Conservation (phyloP, 1,140 invertebrate genomes). For the Drosophila orena region DNA sequence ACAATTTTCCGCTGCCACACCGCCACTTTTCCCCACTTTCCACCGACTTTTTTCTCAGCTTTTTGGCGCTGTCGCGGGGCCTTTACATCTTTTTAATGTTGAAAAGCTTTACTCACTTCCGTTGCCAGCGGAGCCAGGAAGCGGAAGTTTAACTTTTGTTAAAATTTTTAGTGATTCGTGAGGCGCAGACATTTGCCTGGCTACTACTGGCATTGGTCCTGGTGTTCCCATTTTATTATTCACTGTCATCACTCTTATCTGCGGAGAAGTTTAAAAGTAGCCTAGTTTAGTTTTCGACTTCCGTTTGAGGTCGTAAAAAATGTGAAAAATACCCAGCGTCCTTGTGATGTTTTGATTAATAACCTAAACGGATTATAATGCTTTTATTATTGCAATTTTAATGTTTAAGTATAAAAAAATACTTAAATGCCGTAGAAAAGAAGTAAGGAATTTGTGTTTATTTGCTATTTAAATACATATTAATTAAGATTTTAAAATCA, state of each 20-base stretch:
- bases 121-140: constrained; percentile 68
- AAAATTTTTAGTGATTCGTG: constrained; percentile 81
- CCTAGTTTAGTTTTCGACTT: background rate
- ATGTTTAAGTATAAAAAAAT: too few relatives aligned
- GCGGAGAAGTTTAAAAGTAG: background rate
- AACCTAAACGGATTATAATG: background rate
- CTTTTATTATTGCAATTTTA: too few relatives aligned
- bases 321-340: background rate
- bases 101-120: constrained; percentile 82
- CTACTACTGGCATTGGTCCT: constrained; percentile 1
- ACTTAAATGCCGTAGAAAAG: too few relatives aligned
- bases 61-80: constrained; percentile 61
- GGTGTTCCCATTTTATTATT: constrained; percentile 2
- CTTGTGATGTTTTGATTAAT: background rate
- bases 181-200: constrained; percentile 59
- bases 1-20: constrained; percentile 59
- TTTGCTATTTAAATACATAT: too few relatives aligned
- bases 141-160: constrained; percentile 82
- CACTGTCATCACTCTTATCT: constrained; percentile 10
- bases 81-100: constrained; percentile 83
- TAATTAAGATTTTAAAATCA: too few relatives aligned
- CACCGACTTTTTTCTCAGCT: constrained; percentile 24
- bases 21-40: constrained; percentile 1
- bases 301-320: background rate
- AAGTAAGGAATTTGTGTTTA: too few relatives aligned